Evolutionary conservation across 2,113 vertebrate species (phyloP).

Genomic region (Hucho hucho): DNA sequence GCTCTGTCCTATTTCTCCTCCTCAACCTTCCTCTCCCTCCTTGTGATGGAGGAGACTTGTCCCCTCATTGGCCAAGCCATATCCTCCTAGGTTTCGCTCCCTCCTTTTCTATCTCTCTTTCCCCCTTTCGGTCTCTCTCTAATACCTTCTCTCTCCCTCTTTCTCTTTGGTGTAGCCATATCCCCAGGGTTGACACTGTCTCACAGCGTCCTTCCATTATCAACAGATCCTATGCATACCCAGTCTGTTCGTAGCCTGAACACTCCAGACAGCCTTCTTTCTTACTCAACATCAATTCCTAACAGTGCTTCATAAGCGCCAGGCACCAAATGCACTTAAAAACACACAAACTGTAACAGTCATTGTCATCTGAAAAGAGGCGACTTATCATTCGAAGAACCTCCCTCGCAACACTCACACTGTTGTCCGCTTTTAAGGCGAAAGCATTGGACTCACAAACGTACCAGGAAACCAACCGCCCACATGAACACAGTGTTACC

Average conservation of each 20-base stretch:
- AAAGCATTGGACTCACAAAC: too few species aligned
- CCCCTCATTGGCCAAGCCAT: not conserved
- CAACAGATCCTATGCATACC: not conserved
- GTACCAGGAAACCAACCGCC: too few species aligned
- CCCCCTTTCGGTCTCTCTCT: not conserved
- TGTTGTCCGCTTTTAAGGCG: too few species aligned
- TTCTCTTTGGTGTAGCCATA: not conserved
- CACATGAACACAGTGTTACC: too few species aligned
- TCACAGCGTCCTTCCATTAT: not conserved
- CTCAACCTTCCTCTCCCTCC: too few species aligned
- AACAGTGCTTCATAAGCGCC: too few species aligned
- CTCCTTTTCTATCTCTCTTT: not conserved
- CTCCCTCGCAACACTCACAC: too few species aligned
- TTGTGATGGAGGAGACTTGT: too few species aligned
- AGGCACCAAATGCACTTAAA: too few species aligned
- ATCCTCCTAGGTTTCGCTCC: not conserved
- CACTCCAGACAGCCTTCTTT: not conserved
- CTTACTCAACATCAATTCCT: too few species aligned
- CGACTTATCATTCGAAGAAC: too few species aligned
- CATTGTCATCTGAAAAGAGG: not conserved
- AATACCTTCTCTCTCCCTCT: not conserved
- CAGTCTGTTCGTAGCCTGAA: not conserved
- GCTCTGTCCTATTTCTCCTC: constrained; percentile 9
- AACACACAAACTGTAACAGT: not conserved
- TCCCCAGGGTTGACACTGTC: not conserved